Base-by-base conservation (phyloP, 2,888 invertebrate species). In the Stegana nigrithorax region DNA sequence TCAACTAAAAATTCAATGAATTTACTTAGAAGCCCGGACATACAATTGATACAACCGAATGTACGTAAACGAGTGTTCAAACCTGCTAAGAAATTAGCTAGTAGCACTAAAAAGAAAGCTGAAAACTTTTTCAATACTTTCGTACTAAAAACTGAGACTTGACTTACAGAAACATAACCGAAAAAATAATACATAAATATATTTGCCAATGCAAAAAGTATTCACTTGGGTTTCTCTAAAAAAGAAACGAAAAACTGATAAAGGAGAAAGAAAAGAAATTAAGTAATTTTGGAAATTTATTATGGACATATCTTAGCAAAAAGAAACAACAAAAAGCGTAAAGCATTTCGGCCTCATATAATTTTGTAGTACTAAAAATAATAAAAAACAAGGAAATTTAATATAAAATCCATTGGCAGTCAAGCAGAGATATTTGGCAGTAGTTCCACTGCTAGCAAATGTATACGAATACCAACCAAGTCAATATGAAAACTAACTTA, bases 1-100 rank as follows among this genome's bases (percentile, higher is more conserved):
- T 69, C 71, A 75, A 75, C 73, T 69, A 65, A 67, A 65, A 60
- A 50, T 60, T 63, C 58, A 56, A 21, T n/a, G 23, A 27, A 26
- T n/a, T 51, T 57, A 59, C 50, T 59, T 50, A 45, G 29, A 68
- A 19, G 57, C n/a, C n/a, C n/a, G n/a, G n/a, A n/a, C n/a, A n/a
- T n/a, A n/a, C n/a, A n/a, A n/a, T n/a, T n/a, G n/a, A n/a, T n/a
- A n/a, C n/a, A n/a, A n/a, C n/a, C n/a, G n/a, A n/a, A n/a, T n/a
- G n/a, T n/a, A n/a, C n/a, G n/a, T n/a, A n/a, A n/a, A n/a, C n/a
- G n/a, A n/a, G n/a, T n/a, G n/a, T n/a, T n/a, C 17, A 62, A 50
- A 58, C 50, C 12, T 21, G 45, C 59, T 36, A 2, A 53, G 60
- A 57, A 67, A 67, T 67, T 67, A 67, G 65, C 69, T 67, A 68